phyloP scores from a whole-genome alignment of 2,797 vertebrate species.

The Cryptoblepharus egeriae region DNA sequence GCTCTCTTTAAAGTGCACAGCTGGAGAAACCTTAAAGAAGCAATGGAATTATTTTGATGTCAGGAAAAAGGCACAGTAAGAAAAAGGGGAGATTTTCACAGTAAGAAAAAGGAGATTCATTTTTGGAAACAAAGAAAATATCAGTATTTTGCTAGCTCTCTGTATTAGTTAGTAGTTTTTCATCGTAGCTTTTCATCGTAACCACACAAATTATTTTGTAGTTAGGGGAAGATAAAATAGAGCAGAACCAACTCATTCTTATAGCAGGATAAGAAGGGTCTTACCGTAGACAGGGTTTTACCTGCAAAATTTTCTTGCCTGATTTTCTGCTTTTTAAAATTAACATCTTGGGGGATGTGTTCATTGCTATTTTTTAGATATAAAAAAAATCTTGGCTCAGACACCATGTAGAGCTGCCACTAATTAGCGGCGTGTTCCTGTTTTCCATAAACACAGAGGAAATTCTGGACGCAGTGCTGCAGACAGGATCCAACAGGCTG shows the following conservation, averaged over 20 bases:
- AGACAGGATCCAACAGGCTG: neutral
- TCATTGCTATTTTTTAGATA: neutral
- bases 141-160: slow-evolving; percentile 3
- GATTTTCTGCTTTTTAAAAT: slow-evolving; percentile 4
- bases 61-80: neutral
- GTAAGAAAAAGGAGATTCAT: neutral
- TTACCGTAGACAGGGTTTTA: too few relatives aligned
- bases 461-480: neutral
- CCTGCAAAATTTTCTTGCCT: too few relatives aligned
- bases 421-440: neutral
- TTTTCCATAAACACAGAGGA: neutral
- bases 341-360: neutral
- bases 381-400: neutral
- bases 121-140: neutral
- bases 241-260: too few relatives aligned
- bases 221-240: too few relatives aligned
- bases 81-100: too few relatives aligned
- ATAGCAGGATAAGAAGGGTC: too few relatives aligned
- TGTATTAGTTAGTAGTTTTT: slow-evolving; percentile 40
- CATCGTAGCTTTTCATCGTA: slow-evolving; percentile 28
- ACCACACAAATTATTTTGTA: neutral
- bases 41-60: slow-evolving; percentile 11
- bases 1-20: slow-evolving; percentile 1
- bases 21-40: slow-evolving; percentile 17
- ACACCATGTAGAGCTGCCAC: neutral